phyloP scores from a whole-genome alignment of 2,888 invertebrate species.

The Drosophila sordidula region DNA sequence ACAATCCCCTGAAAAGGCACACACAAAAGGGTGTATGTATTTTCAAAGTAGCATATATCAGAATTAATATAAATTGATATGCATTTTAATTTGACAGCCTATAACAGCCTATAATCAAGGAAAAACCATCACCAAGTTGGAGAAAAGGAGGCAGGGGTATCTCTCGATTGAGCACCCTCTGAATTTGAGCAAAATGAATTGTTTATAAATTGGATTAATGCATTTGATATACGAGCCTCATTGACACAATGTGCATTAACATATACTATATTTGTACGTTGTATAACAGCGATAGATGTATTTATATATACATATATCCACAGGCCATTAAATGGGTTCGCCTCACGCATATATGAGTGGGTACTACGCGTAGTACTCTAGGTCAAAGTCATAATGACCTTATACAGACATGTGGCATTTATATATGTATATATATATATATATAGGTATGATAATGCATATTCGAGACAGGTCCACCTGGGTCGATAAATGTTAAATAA shows the following conservation, averaged over 20 bases:
- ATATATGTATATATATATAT: no score
- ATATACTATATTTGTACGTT: slow-evolving; percentile 10
- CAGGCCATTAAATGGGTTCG: slow-evolving; percentile 5
- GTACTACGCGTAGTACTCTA: slow-evolving; percentile 5
- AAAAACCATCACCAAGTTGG: no score
- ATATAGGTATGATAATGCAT: slow-evolving; percentile 31
- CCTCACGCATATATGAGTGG: slow-evolving; percentile 21
- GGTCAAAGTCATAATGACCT: slow-evolving; percentile 29
- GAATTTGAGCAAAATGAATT: neutral
- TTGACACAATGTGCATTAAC: slow-evolving; percentile 1
- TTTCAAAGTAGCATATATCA: neutral
- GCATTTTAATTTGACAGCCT: neutral
- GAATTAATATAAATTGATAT: neutral
- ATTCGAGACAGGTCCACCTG: slow-evolving; percentile 22
- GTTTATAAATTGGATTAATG: slow-evolving; percentile 15
- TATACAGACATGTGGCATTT: slow-evolving; percentile 19
- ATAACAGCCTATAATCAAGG: no score
- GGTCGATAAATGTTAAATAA: slow-evolving; percentile 58
- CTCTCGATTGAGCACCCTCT: neutral
- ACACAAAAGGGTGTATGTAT: neutral
- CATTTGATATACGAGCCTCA: neutral
- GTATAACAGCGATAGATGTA: slow-evolving; percentile 13
- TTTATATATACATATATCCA: slow-evolving; percentile 3
- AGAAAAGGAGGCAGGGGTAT: neutral
- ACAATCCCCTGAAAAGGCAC: neutral